phyloP scores from a whole-genome alignment of 92 coral and sea anemone species.

The Zoanthus sociatus region DNA sequence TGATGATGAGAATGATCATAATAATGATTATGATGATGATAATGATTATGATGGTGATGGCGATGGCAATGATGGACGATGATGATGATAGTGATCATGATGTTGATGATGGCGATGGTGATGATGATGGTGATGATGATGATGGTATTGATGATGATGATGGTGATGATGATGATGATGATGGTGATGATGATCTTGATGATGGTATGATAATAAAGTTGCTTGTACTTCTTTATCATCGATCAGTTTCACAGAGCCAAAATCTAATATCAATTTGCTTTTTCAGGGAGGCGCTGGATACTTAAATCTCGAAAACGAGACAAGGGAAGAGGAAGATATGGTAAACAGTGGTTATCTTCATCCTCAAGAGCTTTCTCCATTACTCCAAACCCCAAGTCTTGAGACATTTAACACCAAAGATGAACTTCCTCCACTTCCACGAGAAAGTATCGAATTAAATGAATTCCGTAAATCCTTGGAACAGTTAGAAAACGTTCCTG shows the following conservation, averaged over 20 bases:
- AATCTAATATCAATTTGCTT: neutral
- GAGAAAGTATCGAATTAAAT: constrained; percentile 74
- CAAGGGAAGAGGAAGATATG: constrained; percentile 37
- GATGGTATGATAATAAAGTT: neutral
- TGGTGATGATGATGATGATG: neutral
- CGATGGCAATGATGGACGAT: neutral
- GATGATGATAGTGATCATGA: neutral
- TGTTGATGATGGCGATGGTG: neutral
- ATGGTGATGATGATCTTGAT: neutral
- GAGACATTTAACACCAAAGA: constrained; percentile 31
- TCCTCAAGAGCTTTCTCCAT: constrained; percentile 33
- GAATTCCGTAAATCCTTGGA: constrained; percentile 46
- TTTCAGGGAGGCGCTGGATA: constrained; percentile 82
- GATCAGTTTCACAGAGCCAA: neutral
- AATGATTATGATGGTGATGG: neutral
- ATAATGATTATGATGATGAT: neutral
- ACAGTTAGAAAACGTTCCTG: constrained; percentile 37
- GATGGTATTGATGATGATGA: neutral
- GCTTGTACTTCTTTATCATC: neutral
- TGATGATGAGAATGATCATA: neutral
- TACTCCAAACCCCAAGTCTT: constrained; percentile 22
- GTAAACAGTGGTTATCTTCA: constrained; percentile 20
- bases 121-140: neutral
- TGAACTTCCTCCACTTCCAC: constrained; percentile 86
- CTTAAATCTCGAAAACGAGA: constrained; percentile 72